phyloP scores from a whole-genome alignment of 2,113 vertebrate species.

The Platichthys stellatus region DNA sequence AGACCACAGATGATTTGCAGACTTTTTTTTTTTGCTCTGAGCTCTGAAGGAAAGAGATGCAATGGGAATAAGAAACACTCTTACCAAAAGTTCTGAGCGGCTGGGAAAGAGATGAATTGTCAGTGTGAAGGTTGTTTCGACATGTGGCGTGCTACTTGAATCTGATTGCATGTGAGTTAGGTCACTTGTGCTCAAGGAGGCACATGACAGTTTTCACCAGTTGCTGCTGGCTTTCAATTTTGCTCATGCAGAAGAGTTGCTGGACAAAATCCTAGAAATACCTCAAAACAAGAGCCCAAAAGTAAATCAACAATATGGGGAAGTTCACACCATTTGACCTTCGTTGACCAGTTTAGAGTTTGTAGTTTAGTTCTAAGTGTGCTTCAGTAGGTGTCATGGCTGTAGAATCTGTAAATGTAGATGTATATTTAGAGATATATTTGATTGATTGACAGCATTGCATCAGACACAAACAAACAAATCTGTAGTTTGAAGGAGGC shows the following conservation, averaged over 20 bases:
- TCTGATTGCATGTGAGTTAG: conserved; percentile 38
- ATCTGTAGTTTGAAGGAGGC: too few relatives aligned
- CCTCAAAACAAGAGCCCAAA: too few relatives aligned
- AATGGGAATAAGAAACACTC: neutral
- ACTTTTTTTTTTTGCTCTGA: neutral
- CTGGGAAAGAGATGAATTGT: conserved; percentile 54
- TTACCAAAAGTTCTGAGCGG: neutral
- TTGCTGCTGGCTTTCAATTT: conserved; percentile 8
- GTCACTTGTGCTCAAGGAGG: conserved; percentile 43
- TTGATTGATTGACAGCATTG: too few relatives aligned
- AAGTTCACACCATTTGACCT: neutral
- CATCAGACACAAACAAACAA: too few relatives aligned
- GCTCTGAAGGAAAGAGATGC: neutral
- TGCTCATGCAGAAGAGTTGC: conserved; percentile 37
- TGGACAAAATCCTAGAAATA: neutral
- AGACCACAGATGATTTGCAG: conserved; percentile 2
- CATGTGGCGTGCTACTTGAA: conserved; percentile 38
- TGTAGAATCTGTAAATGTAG: neutral
- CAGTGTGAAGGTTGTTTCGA: conserved; percentile 42
- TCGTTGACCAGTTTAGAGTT: neutral
- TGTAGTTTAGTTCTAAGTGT: neutral
- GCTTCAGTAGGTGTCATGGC: neutral
- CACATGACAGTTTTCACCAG: conserved; percentile 53
- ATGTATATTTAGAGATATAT: too few relatives aligned
- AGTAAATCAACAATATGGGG: neutral